Evolutionary conservation across 2,797 vertebrate genomes (phyloP).

Genomic region (Myotis planiceps): DNA sequence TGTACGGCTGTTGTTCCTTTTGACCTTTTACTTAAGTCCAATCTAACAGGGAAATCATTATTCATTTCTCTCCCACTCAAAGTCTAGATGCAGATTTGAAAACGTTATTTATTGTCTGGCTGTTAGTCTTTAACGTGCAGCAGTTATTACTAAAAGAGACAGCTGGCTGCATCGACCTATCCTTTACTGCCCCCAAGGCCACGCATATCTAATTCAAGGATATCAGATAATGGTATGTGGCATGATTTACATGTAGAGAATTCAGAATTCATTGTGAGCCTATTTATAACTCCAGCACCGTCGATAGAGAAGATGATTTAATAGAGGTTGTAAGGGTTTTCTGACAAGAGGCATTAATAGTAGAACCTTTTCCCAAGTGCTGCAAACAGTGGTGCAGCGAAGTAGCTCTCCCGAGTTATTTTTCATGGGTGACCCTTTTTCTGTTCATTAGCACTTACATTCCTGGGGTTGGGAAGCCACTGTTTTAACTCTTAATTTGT

Average conservation of each 20-base stretch:
- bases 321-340: constrained; percentile 71
- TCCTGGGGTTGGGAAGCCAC: constrained; percentile 65
- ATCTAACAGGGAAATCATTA: constrained; percentile 71
- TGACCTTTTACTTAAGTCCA: constrained; percentile 65
- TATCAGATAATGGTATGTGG: constrained; percentile 79
- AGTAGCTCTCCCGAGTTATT: constrained; percentile 38
- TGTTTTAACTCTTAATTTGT: constrained; percentile 75
- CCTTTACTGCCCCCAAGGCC: constrained; percentile 70
- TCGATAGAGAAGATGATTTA: constrained; percentile 76
- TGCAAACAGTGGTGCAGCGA: constrained; percentile 8
- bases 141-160: constrained; percentile 72
- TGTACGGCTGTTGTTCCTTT: constrained; percentile 23
- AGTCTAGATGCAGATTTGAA: constrained; percentile 73
- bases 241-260: constrained; percentile 81
- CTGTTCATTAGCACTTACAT: constrained; percentile 78
- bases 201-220: constrained; percentile 76
- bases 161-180: constrained; percentile 66
- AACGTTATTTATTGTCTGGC: constrained; percentile 76
- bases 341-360: constrained; percentile 80
- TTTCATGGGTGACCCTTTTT: constrained; percentile 64
- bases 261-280: constrained; percentile 80
- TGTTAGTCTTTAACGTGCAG: constrained; percentile 64
- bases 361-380: constrained; percentile 61
- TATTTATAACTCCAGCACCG: constrained; percentile 77
- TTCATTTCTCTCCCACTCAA: constrained; percentile 71